A percentile compares a stretch with the other conserved stretches of the same genome.
phyloP scores from a whole-genome alignment of 2,113 vertebrate species.

The Genyomyrus donnyi region DNA sequence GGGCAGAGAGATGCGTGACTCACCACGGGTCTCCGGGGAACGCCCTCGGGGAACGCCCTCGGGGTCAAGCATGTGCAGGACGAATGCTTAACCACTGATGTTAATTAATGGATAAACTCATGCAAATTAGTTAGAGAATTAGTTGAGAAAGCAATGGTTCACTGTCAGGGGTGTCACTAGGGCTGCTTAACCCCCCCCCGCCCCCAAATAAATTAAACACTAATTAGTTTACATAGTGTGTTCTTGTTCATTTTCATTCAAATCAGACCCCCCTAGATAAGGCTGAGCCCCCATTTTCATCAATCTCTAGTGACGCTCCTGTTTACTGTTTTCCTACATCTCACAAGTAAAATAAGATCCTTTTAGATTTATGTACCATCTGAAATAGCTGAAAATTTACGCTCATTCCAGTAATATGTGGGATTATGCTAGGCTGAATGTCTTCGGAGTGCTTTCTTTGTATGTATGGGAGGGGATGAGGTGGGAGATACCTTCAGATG shows the following conservation, averaged over 20 bases:
- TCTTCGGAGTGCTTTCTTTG: conserved; percentile 99
- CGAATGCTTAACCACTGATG: neutral
- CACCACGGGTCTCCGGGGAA: conserved; percentile 20
- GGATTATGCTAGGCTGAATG: neutral
- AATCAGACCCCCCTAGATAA: neutral
- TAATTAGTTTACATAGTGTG: neutral
- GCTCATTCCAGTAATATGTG: conserved; percentile 78
- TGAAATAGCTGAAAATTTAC: conserved; percentile 33
- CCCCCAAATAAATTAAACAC: neutral
- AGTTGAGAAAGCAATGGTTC: neutral
- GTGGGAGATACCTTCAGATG: conserved; percentile 86
- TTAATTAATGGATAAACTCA: neutral
- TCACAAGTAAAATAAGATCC: neutral
- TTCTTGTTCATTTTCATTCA: neutral
- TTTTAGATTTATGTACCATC: neutral
- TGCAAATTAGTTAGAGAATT: neutral
- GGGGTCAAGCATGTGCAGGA: neutral
- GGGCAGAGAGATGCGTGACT: conserved; percentile 7
- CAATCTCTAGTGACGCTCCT: neutral
- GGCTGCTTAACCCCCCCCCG: neutral
- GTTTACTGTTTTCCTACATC: neutral
- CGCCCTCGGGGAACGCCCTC: neutral
- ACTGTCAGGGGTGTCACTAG: neutral
- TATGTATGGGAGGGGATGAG: conserved; percentile 98
- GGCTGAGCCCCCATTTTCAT: neutral